Percentiles rank a stretch among this genome's conserved stretches.
Evolutionary conservation across 2,113 vertebrate species (phyloP).

Genomic region (Meles meles): DNA sequence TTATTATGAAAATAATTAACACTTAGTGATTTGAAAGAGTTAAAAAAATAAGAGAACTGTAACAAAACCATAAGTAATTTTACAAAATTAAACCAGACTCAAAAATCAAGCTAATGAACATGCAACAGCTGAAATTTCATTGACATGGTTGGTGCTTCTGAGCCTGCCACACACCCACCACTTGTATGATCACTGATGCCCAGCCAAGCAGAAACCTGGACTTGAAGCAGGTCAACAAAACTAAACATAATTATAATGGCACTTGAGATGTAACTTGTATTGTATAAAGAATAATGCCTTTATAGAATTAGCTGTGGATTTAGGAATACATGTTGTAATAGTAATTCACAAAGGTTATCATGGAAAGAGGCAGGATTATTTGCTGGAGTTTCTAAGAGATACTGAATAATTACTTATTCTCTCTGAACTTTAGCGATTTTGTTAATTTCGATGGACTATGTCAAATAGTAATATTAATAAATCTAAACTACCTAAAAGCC

Average conservation of each 20-base stretch:
- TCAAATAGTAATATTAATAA: neutral
- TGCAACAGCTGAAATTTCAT: neutral
- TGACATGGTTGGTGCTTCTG: neutral
- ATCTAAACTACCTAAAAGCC: neutral
- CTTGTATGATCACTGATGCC: neutral
- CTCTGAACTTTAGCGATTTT: neutral
- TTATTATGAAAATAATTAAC: neutral
- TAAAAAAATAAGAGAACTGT: neutral
- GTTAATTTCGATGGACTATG: neutral
- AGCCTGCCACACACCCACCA: neutral
- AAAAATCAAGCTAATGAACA: neutral
- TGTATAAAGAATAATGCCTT: neutral
- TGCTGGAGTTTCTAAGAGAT: neutral
- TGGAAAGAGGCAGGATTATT: neutral
- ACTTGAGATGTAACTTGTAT: neutral
- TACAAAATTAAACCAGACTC: neutral
- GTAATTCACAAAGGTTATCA: neutral
- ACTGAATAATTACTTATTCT: neutral
- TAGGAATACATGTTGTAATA: neutral
- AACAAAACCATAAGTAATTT: neutral
- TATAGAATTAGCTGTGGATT: neutral
- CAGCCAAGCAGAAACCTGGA: neutral
- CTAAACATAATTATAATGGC: neutral
- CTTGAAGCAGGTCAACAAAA: neutral
- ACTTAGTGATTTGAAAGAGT: neutral